These are phyloP conservation scores for Phania funesta DNA, from an alignment of 2,888 invertebrate species.

Conservation along the genomic window DNA sequence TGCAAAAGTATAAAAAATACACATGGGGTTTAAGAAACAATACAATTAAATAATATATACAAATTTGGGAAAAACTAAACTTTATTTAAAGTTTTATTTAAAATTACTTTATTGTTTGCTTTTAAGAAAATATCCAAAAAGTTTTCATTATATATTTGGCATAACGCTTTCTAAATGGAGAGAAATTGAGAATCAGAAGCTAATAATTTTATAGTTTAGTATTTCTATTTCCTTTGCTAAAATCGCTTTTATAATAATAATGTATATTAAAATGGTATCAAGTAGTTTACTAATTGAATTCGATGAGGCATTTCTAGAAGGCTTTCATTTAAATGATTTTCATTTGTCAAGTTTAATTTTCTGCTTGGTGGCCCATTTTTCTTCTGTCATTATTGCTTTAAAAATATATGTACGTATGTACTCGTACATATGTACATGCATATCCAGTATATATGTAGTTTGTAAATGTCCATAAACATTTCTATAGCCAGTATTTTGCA, in stretches of 20 bases:
- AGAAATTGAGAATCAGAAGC: constrained; percentile 44
- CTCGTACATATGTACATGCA: no score
- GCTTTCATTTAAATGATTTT: constrained; percentile 63
- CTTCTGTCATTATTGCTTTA: not conserved
- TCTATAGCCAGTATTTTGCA: constrained; percentile 75
- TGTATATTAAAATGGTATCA: constrained; percentile 56
- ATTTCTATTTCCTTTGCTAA: constrained; percentile 33
- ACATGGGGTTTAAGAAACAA: constrained; percentile 19
- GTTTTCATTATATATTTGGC: constrained; percentile 55
- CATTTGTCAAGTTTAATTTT: constrained; percentile 31
- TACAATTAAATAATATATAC: constrained; percentile 34
- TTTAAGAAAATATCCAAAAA: constrained; percentile 38
- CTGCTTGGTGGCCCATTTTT: constrained; percentile 34
- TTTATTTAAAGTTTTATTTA: constrained; percentile 26
- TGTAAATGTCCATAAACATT: constrained; percentile 74
- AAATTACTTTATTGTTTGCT: constrained; percentile 35
- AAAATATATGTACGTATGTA: constrained; percentile 28
- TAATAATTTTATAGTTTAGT: constrained; percentile 30
- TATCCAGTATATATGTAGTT: no score
- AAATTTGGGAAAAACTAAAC: constrained; percentile 33
- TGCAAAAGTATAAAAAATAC: constrained; percentile 45
- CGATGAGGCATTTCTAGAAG: constrained; percentile 66
- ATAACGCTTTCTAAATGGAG: constrained; percentile 46
- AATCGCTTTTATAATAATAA: constrained; percentile 44
- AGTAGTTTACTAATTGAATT: constrained; percentile 66